Evolutionary conservation across 2,113 vertebrate genomes (phyloP).

Genomic region (Melanostigma gelatinosum): DNA sequence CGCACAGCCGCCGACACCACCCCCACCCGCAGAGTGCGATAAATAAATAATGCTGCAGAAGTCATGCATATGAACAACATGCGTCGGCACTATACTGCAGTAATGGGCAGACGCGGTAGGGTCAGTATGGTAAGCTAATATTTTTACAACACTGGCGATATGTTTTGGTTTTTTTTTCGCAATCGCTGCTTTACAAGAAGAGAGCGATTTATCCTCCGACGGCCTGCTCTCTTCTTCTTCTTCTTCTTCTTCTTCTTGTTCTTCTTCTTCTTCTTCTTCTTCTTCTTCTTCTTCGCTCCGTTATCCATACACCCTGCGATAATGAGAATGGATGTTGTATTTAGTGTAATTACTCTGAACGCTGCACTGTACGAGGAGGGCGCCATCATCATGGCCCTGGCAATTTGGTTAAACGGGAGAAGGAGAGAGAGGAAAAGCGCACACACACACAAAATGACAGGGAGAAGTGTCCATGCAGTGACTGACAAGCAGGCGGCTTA

Average conservation of each 20-base stretch:
- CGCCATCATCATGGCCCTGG: neutral
- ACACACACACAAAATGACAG: neutral
- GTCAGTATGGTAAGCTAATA: conserved; percentile 67
- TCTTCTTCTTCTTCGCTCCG: neutral
- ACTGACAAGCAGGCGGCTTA: conserved; percentile 42
- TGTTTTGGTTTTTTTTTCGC: neutral
- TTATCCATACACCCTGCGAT: conserved; percentile 10
- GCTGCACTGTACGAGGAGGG: neutral
- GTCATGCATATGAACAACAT: conserved; percentile 82
- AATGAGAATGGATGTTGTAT: conserved; percentile 26
- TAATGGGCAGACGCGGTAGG: conserved; percentile 68
- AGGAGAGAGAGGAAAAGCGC: too few species aligned
- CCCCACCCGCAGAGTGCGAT: conserved; percentile 73
- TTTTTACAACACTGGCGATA: conserved; percentile 47
- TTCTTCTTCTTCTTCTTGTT: neutral
- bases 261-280: neutral
- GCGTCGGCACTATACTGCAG: conserved; percentile 66
- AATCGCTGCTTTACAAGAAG: conserved; percentile 25
- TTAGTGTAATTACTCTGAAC: conserved; percentile 40
- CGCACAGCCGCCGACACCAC: conserved; percentile 49
- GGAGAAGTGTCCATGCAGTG: conserved; percentile 38
- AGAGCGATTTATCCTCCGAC: neutral
- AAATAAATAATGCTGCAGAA: conserved; percentile 82
- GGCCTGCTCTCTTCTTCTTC: neutral
- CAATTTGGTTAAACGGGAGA: conserved; percentile 12